Conservation (phyloP, 2,113 vertebrate species). For the Salvelinus alpinus region DNA sequence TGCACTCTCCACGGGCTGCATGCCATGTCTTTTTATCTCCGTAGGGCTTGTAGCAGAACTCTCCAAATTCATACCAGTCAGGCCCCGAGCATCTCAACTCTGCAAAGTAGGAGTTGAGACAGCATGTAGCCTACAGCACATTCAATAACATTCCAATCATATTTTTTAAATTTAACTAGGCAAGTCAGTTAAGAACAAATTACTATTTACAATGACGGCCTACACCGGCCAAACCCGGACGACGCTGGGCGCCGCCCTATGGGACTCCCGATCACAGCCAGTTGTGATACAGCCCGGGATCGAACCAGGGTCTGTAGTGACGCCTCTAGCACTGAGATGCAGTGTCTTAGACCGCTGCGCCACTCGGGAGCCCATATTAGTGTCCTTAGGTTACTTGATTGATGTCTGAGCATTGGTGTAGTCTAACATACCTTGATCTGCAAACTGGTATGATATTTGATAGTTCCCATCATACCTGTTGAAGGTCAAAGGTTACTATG, state of each 20-base stretch:
- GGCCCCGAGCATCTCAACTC: conserved; percentile 74
- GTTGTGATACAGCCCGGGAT: too few relatives aligned
- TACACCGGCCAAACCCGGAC: too few relatives aligned
- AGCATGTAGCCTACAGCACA: background rate
- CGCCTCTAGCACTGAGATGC: too few relatives aligned
- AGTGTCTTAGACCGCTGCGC: too few relatives aligned
- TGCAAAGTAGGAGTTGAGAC: conserved; percentile 26
- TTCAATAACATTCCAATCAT: background rate
- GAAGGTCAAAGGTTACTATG: background rate
- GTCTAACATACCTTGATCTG: conserved; percentile 70
- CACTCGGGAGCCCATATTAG: too few relatives aligned
- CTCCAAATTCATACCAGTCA: conserved; percentile 78
- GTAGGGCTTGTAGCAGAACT: conserved; percentile 78
- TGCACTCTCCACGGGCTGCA: conserved; percentile 51
- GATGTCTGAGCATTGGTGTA: background rate
- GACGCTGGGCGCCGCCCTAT: too few relatives aligned
- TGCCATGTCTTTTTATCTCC: conserved; percentile 68
- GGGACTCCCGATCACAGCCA: too few relatives aligned
- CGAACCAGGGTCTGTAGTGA: too few relatives aligned
- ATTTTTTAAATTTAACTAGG: background rate
- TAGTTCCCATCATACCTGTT: conserved; percentile 63
- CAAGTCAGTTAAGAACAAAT: too few relatives aligned
- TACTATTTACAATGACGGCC: too few relatives aligned
- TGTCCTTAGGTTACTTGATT: too few relatives aligned
- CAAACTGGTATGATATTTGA: conserved; percentile 67